phyloP scores from a whole-genome alignment of 2,797 vertebrate species.

The Lithobates sylvaticus region DNA sequence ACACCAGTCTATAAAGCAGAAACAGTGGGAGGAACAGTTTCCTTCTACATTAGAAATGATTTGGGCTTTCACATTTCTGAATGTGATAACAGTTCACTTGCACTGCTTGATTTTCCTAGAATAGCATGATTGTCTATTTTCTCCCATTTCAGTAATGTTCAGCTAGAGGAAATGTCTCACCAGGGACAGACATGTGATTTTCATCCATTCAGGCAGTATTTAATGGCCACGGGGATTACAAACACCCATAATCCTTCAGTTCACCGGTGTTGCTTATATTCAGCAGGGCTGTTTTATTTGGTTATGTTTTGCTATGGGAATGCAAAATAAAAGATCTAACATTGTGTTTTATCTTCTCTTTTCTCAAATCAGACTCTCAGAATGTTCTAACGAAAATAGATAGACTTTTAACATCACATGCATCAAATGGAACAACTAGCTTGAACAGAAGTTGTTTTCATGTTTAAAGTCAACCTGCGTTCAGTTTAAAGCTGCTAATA shows the following conservation, averaged over 20 bases:
- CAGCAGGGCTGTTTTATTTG: neutral
- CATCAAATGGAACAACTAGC: neutral
- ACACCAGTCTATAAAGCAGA: slow-evolving; percentile 47
- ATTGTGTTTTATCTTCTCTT: neutral
- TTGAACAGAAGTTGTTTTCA: neutral
- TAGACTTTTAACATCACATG: neutral
- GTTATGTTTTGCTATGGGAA: slow-evolving; percentile 10
- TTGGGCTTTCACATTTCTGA: slow-evolving; percentile 49
- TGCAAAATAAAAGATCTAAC: neutral
- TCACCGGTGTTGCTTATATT: neutral
- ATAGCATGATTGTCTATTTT: slow-evolving; percentile 42
- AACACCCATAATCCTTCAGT: slow-evolving; percentile 37
- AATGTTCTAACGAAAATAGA: neutral
- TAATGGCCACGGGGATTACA: slow-evolving; percentile 33
- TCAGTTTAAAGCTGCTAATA: no score
- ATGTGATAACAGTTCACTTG: slow-evolving; percentile 47
- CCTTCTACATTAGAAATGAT: slow-evolving; percentile 52
- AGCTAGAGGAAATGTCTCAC: slow-evolving; percentile 41
- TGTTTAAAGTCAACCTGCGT: neutral
- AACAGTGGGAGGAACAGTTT: slow-evolving; percentile 39
- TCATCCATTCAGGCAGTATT: slow-evolving; percentile 33
- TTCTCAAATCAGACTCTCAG: neutral
- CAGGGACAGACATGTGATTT: slow-evolving; percentile 47
- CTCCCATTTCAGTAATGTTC: slow-evolving; percentile 47
- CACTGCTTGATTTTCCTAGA: slow-evolving; percentile 48